These are phyloP conservation scores for Drosophila micromelanica DNA, from an alignment of 1,140 invertebrate genomes.

Conservation along the genomic window DNA sequence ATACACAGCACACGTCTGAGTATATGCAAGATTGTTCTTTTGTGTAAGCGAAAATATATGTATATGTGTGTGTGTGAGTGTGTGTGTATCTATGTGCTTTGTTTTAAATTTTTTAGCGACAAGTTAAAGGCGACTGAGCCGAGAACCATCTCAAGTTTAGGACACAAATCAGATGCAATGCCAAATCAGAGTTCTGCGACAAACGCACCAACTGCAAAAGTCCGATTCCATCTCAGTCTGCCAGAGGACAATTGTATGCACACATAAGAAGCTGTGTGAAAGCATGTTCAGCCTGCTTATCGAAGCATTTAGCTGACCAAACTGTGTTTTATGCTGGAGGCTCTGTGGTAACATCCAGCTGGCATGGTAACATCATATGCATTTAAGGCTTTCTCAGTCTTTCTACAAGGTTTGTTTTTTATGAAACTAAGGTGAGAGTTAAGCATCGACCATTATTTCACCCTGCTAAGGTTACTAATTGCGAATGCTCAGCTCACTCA, in stretches of 20 bases:
- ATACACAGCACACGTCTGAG: constrained; percentile 29
- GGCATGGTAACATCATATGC: constrained; percentile 1
- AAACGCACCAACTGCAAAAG: not conserved
- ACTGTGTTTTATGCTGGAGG: constrained; percentile 57
- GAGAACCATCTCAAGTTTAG: constrained; percentile 74
- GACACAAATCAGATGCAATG: constrained; percentile 46
- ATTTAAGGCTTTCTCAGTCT: constrained; percentile 6
- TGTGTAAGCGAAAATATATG: constrained; percentile 14
- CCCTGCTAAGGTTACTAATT: constrained; percentile 45
- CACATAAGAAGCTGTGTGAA: constrained; percentile 1
- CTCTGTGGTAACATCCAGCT: not conserved
- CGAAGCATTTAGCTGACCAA: constrained; percentile 69
- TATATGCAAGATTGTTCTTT: constrained; percentile 19
- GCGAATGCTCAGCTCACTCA: constrained; percentile 6
- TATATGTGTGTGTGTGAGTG: constrained; percentile 43
- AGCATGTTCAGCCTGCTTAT: constrained; percentile 49
- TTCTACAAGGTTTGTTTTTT: not conserved
- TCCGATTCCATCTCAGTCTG: not conserved
- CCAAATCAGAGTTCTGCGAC: constrained; percentile 23
- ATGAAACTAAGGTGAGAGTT: no score
- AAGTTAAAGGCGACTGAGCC: constrained; percentile 68
- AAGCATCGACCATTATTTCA: not conserved
- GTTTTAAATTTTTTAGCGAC: constrained; percentile 36
- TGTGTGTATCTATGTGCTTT: constrained; percentile 45
- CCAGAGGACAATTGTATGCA: constrained; percentile 5